A percentile compares a stretch with the other conserved stretches of the same genome.
Evolutionary conservation across 2,797 vertebrate genomes (phyloP).

Genomic region (Gastrophryne carolinensis): DNA sequence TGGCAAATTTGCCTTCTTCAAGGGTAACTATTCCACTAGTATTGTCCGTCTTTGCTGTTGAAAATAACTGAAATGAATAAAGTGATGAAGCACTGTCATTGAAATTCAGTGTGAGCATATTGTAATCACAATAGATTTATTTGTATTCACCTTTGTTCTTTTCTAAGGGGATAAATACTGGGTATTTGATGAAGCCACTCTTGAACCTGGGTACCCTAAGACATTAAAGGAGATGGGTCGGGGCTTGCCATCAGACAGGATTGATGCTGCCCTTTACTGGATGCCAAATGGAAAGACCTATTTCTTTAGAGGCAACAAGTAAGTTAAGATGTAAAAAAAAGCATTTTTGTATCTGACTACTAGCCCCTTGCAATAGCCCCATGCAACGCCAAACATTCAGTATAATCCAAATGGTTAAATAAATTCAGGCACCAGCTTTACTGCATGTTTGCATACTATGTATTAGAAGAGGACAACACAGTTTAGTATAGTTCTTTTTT

Average conservation of each 20-base stretch:
- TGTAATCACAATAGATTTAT: neutral
- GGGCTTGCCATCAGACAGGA: constrained; percentile 80
- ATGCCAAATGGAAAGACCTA: constrained; percentile 87
- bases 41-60: too few relatives aligned
- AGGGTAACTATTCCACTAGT: constrained; percentile 71
- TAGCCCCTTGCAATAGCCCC: too few relatives aligned
- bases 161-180: constrained; percentile 82
- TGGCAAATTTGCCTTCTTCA: constrained; percentile 92
- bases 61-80: neutral
- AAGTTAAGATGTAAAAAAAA: constrained; percentile 57
- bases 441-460: too few relatives aligned
- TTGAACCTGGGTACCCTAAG: constrained; percentile 85
- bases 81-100: neutral
- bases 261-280: constrained; percentile 87
- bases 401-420: too few relatives aligned
- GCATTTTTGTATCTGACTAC: neutral
- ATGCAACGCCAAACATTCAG: too few relatives aligned
- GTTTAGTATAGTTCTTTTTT: too few relatives aligned
- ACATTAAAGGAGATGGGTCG: constrained; percentile 79
- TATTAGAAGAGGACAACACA: too few relatives aligned
- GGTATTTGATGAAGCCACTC: constrained; percentile 83
- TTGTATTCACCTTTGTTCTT: neutral
- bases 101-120: neutral
- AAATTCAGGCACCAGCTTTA: too few relatives aligned
- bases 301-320: constrained; percentile 88